Percentiles rank a stretch among this genome's conserved stretches.
phyloP scores from a whole-genome alignment of 2,888 invertebrate species.

The Timema cristinae region DNA sequence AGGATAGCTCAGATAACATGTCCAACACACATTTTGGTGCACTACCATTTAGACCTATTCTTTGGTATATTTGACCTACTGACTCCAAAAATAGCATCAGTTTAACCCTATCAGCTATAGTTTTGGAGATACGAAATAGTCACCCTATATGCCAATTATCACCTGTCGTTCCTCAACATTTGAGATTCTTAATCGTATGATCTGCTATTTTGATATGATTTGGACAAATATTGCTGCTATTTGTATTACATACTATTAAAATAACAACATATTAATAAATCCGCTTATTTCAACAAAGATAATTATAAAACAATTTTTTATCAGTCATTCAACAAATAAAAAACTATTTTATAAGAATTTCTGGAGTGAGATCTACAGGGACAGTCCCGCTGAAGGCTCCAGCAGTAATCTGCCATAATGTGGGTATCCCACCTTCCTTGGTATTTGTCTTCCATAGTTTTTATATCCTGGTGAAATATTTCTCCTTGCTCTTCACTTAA shows the following conservation, averaged over 20 bases:
- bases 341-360: slow-evolving; percentile 2
- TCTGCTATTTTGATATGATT: too few species aligned
- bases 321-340: neutral
- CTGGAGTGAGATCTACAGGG: neutral
- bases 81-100: neutral
- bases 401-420: slow-evolving; percentile 20
- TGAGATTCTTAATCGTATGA: too few species aligned
- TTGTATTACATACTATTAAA: neutral
- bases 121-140: neutral
- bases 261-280: too few species aligned
- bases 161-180: neutral
- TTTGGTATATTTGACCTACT: neutral
- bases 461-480: slow-evolving; percentile 20
- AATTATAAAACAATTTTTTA: too few species aligned
- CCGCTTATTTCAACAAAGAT: too few species aligned
- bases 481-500: too few species aligned
- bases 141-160: neutral
- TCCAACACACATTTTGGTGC: too few species aligned
- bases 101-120: neutral
- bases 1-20: too few species aligned
- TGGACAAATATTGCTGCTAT: too few species aligned
- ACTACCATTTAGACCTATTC: neutral
- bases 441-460: slow-evolving; percentile 18
- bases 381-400: slow-evolving; percentile 18
- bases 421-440: slow-evolving; percentile 9